Base-by-base conservation (phyloP, 2,797 vertebrate species). In the Muscicapa comitata region DNA sequence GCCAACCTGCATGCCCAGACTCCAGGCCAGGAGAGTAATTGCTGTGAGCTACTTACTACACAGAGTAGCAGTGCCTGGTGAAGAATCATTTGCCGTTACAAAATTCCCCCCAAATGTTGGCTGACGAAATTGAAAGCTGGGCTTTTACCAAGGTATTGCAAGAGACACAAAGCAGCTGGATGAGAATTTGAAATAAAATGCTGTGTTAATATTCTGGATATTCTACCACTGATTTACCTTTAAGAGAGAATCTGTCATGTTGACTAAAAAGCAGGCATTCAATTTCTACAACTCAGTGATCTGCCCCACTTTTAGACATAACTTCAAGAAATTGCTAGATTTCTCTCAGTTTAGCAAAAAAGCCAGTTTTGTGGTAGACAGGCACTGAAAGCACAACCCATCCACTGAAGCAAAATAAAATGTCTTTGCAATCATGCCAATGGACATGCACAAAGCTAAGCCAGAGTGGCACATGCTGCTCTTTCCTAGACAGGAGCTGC, bases 301-400 rank as follows among this genome's bases (percentile, higher is more conserved):
- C 74, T 79, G 53, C 50, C 51, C 31, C 13, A 38, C n/a, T 91
- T 84, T 67, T n/a, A 74, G 48, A 63, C 48, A 23, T 23, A 92
- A 66, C 23, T 90, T 51, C 7, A 76, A 81, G 66, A 93, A 94
- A 79, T 10, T 59, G 63, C 53, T 84, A 14, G 40, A 50, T 59
- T 93, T 89, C 31, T 88, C 55, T 78, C 59, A 54, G 45, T 79
- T 90, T 67, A 94, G 59, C 67, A 86, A 79, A 93, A 93, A 94
- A 92, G 61, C 8, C 73, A 86, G 19, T 70, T 88, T 86, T 62
- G 29, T 25, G 19, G 82, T 11, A 76, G 75, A 54, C 33, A 54
- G 53, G 67, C 59, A 67, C 37, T n/a, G 45, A 93, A 81, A 45
- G 40, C 45, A 54, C 28, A 57, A n/a, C 55, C 33, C 16, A 71